phyloP scores from a whole-genome alignment of 2,888 invertebrate species.

The Sipunculus nudus region DNA sequence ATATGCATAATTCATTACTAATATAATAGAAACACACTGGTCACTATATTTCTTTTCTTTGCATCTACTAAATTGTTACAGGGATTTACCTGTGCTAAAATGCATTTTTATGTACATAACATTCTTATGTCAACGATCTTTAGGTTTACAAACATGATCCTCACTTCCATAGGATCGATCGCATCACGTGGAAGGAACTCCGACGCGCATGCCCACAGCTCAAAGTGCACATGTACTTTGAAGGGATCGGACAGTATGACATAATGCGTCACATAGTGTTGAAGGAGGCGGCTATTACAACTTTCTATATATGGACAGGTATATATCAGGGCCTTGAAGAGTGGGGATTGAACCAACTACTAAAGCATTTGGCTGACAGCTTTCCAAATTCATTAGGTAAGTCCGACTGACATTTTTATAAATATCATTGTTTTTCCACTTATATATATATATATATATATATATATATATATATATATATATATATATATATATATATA shows the following conservation, averaged over 20 bases:
- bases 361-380: conserved; percentile 41
- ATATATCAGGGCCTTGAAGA: conserved; percentile 47
- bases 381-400: conserved; percentile 44
- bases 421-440: too few relatives aligned
- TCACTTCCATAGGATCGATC: conserved; percentile 48
- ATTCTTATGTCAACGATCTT: too few relatives aligned
- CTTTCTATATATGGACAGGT: conserved; percentile 55
- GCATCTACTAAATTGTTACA: too few relatives aligned
- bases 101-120: too few relatives aligned
- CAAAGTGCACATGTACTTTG: conserved; percentile 50
- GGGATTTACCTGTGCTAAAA: too few relatives aligned
- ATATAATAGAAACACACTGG: too few relatives aligned
- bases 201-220: conserved; percentile 43
- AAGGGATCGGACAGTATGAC: conserved; percentile 43
- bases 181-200: conserved; percentile 43
- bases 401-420: too few relatives aligned
- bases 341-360: conserved; percentile 44
- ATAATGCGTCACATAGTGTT: conserved; percentile 45
- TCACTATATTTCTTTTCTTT: too few relatives aligned
- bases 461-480: background rate
- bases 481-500: background rate
- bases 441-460: background rate
- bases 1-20: too few relatives aligned
- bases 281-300: conserved; percentile 46
- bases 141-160: conserved; percentile 51